These are phyloP conservation scores for Empis stercorea DNA, from an alignment of 2,888 invertebrate species.

Conservation along the genomic window DNA sequence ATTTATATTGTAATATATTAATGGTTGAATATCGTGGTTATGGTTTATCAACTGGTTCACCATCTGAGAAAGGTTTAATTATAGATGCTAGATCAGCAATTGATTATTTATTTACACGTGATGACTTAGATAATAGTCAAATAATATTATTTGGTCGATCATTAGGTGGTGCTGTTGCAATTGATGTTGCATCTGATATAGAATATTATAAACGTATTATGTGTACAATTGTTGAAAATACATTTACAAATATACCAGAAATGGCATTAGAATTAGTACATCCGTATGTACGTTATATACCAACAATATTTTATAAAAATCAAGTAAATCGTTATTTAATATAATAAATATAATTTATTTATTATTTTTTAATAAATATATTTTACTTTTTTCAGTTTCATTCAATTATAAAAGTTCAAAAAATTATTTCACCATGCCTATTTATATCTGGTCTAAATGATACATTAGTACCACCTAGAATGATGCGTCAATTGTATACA, in stretches of 20 bases:
- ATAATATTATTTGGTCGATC: slow-evolving; percentile 82
- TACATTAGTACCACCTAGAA: slow-evolving; percentile 74
- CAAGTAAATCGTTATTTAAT: slow-evolving; percentile 46
- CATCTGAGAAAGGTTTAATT: slow-evolving; percentile 77
- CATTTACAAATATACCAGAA: slow-evolving; percentile 88
- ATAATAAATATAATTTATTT: neutral
- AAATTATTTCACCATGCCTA: slow-evolving; percentile 62
- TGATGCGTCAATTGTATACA: slow-evolving; percentile 73
- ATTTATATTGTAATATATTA: slow-evolving; percentile 71
- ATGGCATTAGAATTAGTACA: slow-evolving; percentile 66
- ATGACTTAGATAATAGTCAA: slow-evolving; percentile 71
- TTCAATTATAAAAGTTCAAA: slow-evolving; percentile 59
- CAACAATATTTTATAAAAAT: slow-evolving; percentile 78
- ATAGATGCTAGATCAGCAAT: slow-evolving; percentile 78
- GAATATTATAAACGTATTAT: slow-evolving; percentile 68
- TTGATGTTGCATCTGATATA: slow-evolving; percentile 66
- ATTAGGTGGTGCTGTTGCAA: slow-evolving; percentile 80
- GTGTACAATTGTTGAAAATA: slow-evolving; percentile 85
- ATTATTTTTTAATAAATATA: neutral
- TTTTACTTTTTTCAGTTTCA: slow-evolving; percentile 44
- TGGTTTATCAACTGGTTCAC: slow-evolving; percentile 78
- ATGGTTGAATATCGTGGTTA: slow-evolving; percentile 94
- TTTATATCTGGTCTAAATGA: slow-evolving; percentile 84
- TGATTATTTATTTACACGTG: slow-evolving; percentile 67
- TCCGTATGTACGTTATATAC: slow-evolving; percentile 59